phyloP scores from a whole-genome alignment of 2,888 invertebrate species.

The Crematogaster levior region DNA sequence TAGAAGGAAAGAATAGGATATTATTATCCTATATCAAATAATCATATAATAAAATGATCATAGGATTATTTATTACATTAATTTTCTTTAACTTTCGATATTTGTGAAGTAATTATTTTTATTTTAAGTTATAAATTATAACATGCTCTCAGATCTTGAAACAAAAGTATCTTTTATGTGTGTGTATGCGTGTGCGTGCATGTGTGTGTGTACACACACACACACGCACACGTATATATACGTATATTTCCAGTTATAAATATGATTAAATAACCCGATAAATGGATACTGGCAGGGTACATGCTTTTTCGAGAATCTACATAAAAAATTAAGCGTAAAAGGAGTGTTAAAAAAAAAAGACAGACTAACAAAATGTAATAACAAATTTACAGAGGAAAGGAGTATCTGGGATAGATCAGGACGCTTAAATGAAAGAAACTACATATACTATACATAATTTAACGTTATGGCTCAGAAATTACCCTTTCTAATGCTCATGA shows the following conservation, averaged over 20 bases:
- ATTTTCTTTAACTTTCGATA: constrained; percentile 1
- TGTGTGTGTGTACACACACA: background rate
- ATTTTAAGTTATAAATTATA: constrained; percentile 22
- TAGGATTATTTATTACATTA: too few relatives aligned
- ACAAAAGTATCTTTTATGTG: background rate
- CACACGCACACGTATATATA: background rate
- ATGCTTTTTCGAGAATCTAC: constrained; percentile 71
- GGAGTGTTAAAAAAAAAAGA: constrained; percentile 7
- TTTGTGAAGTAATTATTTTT: constrained; percentile 31
- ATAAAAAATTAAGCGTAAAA: constrained; percentile 60
- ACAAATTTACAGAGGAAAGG: constrained; percentile 9
- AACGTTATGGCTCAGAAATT: constrained; percentile 23
- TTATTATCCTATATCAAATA: constrained; percentile 76
- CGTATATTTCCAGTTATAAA: constrained; percentile 10
- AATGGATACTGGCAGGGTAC: constrained; percentile 61
- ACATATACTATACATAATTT: constrained; percentile 33
- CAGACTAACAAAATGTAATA: constrained; percentile 3
- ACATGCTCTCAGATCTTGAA: constrained; percentile 28
- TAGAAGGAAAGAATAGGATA: constrained; percentile 75
- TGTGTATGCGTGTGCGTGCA: background rate
- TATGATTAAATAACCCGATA: constrained; percentile 13
- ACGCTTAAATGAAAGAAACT: constrained; percentile 49
- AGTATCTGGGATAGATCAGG: background rate
- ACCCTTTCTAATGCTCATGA: constrained; percentile 13
- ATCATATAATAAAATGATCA: too few relatives aligned